A percentile compares a stretch with the other conserved stretches of the same genome.
Evolutionary conservation across 2,888 invertebrate species (phyloP).

Genomic region (Spisula solida): DNA sequence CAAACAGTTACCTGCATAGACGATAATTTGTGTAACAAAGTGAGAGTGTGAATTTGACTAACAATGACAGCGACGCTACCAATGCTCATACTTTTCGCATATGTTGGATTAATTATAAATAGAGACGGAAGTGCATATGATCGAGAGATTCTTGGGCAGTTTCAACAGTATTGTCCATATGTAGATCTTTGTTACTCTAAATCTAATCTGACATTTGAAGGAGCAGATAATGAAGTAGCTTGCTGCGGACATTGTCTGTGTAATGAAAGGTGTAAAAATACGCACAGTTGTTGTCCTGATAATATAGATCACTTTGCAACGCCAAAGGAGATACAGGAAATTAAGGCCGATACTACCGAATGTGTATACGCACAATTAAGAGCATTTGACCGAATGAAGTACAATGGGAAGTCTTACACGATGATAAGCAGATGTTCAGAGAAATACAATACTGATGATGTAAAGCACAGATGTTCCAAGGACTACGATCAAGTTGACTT

Average conservation of each 20-base stretch:
- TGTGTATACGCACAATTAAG: conserved; percentile 42
- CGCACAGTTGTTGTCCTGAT: conserved; percentile 37
- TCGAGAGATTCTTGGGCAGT: conserved; percentile 21
- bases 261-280: conserved; percentile 4
- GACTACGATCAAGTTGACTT: conserved; percentile 46
- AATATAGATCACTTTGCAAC: conserved; percentile 3
- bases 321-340: not conserved
- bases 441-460: not conserved
- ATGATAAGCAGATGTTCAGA: conserved; percentile 38
- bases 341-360: not conserved
- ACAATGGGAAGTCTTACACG: conserved; percentile 35
- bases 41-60: too few species aligned
- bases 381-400: not conserved
- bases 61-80: not conserved
- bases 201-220: not conserved
- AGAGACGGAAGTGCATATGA: not conserved
- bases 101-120: not conserved
- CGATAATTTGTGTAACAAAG: not conserved
- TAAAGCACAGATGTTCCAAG: conserved; percentile 27
- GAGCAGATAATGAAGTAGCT: not conserved
- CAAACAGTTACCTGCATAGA: too few species aligned
- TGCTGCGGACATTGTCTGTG: conserved; percentile 44
- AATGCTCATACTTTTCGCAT: not conserved
- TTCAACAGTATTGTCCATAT: conserved; percentile 35
- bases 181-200: conserved; percentile 30